These are phyloP conservation scores for Acrobasis repandana DNA, from an alignment of 2,888 invertebrate species.

Conservation along the genomic window DNA sequence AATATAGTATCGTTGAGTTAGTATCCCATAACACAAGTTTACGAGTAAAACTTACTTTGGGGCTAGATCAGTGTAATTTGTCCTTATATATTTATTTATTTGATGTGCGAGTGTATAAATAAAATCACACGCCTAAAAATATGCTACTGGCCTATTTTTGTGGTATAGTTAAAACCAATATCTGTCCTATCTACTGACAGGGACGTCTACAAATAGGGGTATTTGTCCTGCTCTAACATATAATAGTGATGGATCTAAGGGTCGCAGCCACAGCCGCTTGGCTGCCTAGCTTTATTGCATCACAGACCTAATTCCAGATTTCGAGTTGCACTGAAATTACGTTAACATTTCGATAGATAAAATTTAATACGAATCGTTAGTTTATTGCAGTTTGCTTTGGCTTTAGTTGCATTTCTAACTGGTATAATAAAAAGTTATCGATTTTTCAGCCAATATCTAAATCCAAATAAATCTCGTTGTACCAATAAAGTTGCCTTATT, in stretches of 20 bases:
- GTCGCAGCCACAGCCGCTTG: slow-evolving; percentile 30
- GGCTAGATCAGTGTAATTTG: too few relatives aligned
- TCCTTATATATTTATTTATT: too few relatives aligned
- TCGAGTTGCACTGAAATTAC: not conserved
- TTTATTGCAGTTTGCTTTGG: not conserved
- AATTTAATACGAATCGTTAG: not conserved
- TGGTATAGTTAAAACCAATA: slow-evolving; percentile 27
- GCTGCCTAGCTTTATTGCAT: slow-evolving; percentile 33
- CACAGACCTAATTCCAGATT: slow-evolving; percentile 21
- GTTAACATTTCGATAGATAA: slow-evolving; percentile 6
- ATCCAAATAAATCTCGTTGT: too few relatives aligned
- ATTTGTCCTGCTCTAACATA: slow-evolving; percentile 26
- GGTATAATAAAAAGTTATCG: too few relatives aligned
- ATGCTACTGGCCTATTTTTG: too few relatives aligned
- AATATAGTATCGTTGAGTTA: too few relatives aligned
- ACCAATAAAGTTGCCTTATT: too few relatives aligned
- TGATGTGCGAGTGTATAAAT: too few relatives aligned
- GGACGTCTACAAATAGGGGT: slow-evolving; percentile 23
- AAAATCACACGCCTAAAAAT: too few relatives aligned
- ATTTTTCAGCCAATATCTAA: too few relatives aligned
- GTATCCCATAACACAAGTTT: too few relatives aligned
- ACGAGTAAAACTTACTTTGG: too few relatives aligned
- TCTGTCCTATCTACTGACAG: slow-evolving; percentile 21
- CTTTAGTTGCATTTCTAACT: not conserved
- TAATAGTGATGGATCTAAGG: slow-evolving; percentile 28